These are phyloP conservation scores for Sitta carolinensis DNA, from an alignment of 2,797 vertebrate species.

Conservation along the genomic window DNA sequence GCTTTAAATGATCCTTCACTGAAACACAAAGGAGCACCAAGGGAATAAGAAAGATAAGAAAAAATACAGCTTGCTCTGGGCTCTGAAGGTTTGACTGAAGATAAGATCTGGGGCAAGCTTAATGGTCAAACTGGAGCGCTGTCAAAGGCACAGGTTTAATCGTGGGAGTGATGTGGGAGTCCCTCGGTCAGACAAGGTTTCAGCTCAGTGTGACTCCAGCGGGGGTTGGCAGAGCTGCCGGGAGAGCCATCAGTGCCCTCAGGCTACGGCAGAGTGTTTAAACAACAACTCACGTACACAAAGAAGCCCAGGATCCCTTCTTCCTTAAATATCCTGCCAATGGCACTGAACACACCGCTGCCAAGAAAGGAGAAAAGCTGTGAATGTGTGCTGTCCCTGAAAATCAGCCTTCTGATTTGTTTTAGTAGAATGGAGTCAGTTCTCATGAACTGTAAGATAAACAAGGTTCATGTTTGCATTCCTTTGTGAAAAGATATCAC, in stretches of 20 bases:
- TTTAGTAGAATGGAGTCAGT: too few species aligned
- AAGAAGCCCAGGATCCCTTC: conserved; percentile 88
- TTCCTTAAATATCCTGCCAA: conserved; percentile 85
- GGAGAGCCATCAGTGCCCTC: background rate
- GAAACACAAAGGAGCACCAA: background rate
- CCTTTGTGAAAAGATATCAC: too few species aligned
- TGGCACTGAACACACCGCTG: conserved; percentile 83
- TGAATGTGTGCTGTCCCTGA: background rate
- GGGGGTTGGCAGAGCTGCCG: background rate
- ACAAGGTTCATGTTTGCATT: too few species aligned
- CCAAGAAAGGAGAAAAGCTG: conserved; percentile 3
- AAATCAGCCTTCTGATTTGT: too few species aligned
- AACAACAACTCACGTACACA: conserved; percentile 79
- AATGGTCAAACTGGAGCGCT: background rate
- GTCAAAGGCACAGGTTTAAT: background rate
- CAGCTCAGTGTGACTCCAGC: background rate
- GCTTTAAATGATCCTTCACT: background rate
- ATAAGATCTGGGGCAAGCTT: conserved; percentile 4
- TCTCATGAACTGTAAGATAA: too few species aligned
- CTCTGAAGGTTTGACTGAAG: background rate
- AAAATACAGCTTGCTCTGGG: background rate
- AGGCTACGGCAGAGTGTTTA: background rate
- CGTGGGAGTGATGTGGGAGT: background rate
- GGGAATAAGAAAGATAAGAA: background rate
- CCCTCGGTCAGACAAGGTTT: background rate